Evolutionary conservation across 2,113 vertebrate genomes (phyloP), one percentile per base, ranked within the genome.

Genomic region (Tachycineta bicolor): DNA sequence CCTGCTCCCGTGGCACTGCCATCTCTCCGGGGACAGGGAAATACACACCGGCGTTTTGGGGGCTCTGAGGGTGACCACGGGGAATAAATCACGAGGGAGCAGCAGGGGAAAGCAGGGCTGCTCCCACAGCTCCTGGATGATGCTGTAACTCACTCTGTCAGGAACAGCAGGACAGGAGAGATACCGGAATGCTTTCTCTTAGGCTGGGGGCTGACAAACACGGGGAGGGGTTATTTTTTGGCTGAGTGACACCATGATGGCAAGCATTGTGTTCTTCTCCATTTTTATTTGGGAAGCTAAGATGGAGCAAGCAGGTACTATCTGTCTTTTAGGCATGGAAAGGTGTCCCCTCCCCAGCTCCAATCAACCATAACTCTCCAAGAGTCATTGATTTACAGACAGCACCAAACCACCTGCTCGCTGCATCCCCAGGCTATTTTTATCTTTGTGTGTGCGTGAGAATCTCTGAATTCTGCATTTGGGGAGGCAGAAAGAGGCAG

Each of bases 141-240:
- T 49, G 87, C 87, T 96, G 77, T 85, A 46, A 89, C 92, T 95
- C 64, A 12, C 41, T 52, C 73, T 82, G 50, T 89, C 69, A 12
- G 89, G 73, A 87, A 1, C 87, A 96, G 95, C 87, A 94, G 89
- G 87, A 68, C 80, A 67, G 37, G 41, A 73, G 87, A 95, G 91
- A 87, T 69, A 94, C 85, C 37, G 17, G 81, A 56, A 62, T 33
- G 71, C 31, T 84, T 84, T 87, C 87, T 60, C 19, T 11, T 5
- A 5, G 37, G 55, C 22, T 29, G 43, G 52, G 69, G 68, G 25
- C 62, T 53, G 87, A 26, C 58, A 59, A 39, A 24, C n/a, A 11
- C 16, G 16, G 67, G 16, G 67, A 49, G 37, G 44, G 5, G 56
- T 80, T 75, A 29, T 85, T 92, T 88, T 92, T 84, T 92, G 88